These are phyloP conservation scores for Proisotoma minuta DNA, from an alignment of 2,888 invertebrate genomes.

Conservation along the genomic window DNA sequence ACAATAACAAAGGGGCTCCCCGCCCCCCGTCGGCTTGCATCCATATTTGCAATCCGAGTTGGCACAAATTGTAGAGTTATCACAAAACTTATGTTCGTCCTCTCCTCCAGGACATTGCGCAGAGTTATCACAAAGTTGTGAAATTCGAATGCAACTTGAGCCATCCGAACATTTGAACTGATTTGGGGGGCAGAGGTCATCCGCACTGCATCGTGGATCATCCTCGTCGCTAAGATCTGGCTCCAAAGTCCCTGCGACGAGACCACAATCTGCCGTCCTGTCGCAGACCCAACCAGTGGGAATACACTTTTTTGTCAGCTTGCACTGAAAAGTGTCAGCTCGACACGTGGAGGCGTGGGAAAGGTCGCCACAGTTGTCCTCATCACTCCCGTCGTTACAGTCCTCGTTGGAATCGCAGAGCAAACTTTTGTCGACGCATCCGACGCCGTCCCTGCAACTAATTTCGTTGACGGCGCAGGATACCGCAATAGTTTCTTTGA, in stretches of 20 bases:
- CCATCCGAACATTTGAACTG: constrained; percentile 63
- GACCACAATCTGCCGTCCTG: constrained; percentile 70
- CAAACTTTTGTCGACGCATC: constrained; percentile 62
- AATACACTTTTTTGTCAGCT: constrained; percentile 65
- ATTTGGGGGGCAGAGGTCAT: constrained; percentile 63
- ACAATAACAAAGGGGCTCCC: constrained; percentile 68
- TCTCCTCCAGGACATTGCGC: constrained; percentile 31
- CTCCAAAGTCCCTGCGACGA: constrained; percentile 51
- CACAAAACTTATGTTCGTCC: constrained; percentile 49
- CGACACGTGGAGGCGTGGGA: constrained; percentile 49
- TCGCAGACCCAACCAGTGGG: constrained; percentile 70
- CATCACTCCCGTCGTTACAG: constrained; percentile 62
- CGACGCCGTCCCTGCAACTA: constrained; percentile 57
- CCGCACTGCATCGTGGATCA: constrained; percentile 60
- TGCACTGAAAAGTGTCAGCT: constrained; percentile 63
- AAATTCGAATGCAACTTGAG: constrained; percentile 56
- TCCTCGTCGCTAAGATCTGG: constrained; percentile 67
- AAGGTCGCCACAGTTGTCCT: constrained; percentile 57
- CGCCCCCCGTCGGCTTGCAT: constrained; percentile 66
- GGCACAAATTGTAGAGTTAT: constrained; percentile 54
- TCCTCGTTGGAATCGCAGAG: constrained; percentile 62
- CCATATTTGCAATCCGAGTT: constrained; percentile 60
- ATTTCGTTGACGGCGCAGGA: constrained; percentile 53
- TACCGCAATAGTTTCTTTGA: no score
- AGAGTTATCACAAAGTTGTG: constrained; percentile 23